Base-by-base conservation (phyloP, 2,888 invertebrate genomes). In the Ichneumon xanthorius region DNA sequence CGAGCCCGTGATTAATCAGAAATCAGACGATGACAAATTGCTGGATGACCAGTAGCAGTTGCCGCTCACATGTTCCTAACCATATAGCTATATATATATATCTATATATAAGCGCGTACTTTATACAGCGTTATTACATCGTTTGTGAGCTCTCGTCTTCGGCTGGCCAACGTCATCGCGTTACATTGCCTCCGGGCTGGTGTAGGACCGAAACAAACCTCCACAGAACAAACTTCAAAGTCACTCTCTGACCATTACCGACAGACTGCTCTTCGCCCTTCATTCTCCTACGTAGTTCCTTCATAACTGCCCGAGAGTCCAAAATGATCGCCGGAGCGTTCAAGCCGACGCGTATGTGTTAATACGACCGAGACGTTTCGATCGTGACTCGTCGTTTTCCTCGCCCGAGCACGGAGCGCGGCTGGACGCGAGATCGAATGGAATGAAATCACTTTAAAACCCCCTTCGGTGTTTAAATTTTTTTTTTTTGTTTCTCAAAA, bases 21-120 rank as follows among this genome's bases (percentile, higher is more conserved):
- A 80, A 85, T 82, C 79, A 61, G 79, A 79, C 79, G 65, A 82
- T 85, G 82, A 85, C 85, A 82, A 85, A 85, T 85, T 67, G 82
- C 76, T 73, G 75, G 67, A 82, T 79, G 70, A 82, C 65, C 85
- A 63, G 48, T 75, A 55, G 50, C 50, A 72, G 55, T 81, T 78
- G 48, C 75, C 33, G 65, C 48, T 73, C 68, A 77, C 14, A 33
- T 53, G 48, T 37, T 70, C 76, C 22, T 14, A 40, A 45, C 19
- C 71, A 45, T 75, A 48, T 77, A 77, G n/a, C n/a, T 70, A 58
- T 65, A 45, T 61, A 73, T 78, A 73, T 48, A 77, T 58, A 65
- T 26, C 30, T 33, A n/a, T n/a, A 30, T n/a, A 45, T 58, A 73
- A 26, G 5, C 11, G 11, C 26, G 58, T 58, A 11, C 26, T 58